Evolutionary conservation across 2,113 vertebrate genomes (phyloP), one percentile per base, ranked within the genome.

Genomic region (Corythaixoides concolor): DNA sequence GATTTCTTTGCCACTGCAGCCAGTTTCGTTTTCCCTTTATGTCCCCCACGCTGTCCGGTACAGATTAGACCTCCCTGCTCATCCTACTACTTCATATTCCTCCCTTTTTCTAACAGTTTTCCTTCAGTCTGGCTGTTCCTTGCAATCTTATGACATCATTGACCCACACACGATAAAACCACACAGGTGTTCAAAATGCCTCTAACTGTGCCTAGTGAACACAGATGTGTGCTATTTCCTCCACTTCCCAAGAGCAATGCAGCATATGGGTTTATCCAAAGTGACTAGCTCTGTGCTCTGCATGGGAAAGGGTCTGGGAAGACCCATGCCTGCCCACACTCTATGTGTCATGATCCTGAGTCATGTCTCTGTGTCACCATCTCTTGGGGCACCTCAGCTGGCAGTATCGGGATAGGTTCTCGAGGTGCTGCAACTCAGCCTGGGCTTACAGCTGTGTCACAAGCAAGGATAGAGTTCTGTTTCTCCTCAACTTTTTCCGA

Each of bases 341-440:
- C 9, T 47, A 49, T 52, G 28, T 14, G 30, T 50, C 19, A 39
- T 45, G 60, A 70, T 18, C 11, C 4, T 22, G 14, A 47, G 24
- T 41, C 59, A 59, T 7, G 5, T 43, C 33, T 69, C 16, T 32
- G 6, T 27, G 62, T 43, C 60, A 63, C 18, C 15, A 32, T 15
- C 20, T 22, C 43, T 43, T 49, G 66, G 19, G 33, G 9, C 26
- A 35, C 19, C 43, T 60, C 45, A 39, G 33, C 58, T 66, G 1
- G 2, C 52, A 15, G 13, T 76, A 12, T 2, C 47, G 12, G 37
- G 24, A 18, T 27, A 9, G 9, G 11, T 72, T 59, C 39, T 76
- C 0, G 0, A 56, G 32, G 33, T 3, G 3, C 27, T 62, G 35
- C 35, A 33, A 5, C 41, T 32, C 35, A 73, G 32, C 49, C 8